Evolutionary conservation across 2,113 vertebrate genomes (phyloP), one percentile per base, ranked within the genome.

Genomic region (Myotis lucifugus): DNA sequence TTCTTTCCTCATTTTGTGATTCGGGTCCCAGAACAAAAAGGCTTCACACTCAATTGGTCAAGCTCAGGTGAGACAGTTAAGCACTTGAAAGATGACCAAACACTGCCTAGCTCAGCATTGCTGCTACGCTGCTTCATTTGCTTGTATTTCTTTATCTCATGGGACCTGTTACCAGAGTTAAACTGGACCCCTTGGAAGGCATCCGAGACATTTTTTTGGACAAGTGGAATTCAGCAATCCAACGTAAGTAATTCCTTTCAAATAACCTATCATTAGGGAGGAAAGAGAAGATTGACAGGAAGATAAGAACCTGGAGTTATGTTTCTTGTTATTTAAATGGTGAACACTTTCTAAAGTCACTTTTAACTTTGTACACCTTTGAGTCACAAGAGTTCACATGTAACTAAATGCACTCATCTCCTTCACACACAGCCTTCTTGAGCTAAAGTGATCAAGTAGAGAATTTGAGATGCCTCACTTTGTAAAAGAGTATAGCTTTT

Each of bases 281-380:
- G 19, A 32, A 95, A 37, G 52, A 81, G 18, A 4, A 90, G 34
- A 59, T 15, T 78, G 77, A 94, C 27, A 92, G 69, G 82, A 77
- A 84, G 40, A 40, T n/a, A 25, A 94, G 70, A 78, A 27, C 8
- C 37, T 69, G 19, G 25, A 42, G n/a, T 91, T 77, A 21, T 15
- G 6, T 54, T 85, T 93, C 76, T 92, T 64, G 64, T 46, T 46
- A 48, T 37, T 69, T 89, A 89, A 74, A 64, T 81, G 10, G 10
- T 19, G 6, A 19, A n/a, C 1, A 73, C 48, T 92, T 96, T 93
- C 56, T 40, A 54, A 88, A 86, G 59, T 40, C 13, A 81, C 17
- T 84, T 91, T 91, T 56, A 81, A 92, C 78, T 85, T 48, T 95
- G 70, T 90, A 93, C 91, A 72, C 21, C 42, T 88, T 85, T 74